These are phyloP conservation scores for Thymelicus acteon DNA, from an alignment of 2,888 invertebrate species.

Conservation along the genomic window DNA sequence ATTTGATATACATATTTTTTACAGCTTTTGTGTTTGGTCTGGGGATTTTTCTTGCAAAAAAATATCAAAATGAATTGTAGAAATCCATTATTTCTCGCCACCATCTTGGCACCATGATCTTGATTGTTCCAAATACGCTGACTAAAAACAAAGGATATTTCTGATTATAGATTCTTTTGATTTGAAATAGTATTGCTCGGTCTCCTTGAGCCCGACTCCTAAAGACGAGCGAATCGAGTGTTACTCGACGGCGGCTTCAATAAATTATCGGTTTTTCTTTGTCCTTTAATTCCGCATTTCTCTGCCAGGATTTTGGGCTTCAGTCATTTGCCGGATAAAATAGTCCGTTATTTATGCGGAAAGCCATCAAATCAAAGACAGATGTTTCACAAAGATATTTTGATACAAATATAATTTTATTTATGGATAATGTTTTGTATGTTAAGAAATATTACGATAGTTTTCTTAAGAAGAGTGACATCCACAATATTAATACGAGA, in stretches of 20 bases:
- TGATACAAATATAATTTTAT: not conserved
- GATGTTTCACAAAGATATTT: not conserved
- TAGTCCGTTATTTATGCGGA: slow-evolving; percentile 1
- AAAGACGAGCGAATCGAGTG: slow-evolving; percentile 22
- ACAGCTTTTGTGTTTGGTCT: too few species aligned
- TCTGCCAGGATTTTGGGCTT: slow-evolving; percentile 7
- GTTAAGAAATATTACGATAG: too few species aligned
- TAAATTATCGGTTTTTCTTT: slow-evolving; percentile 32
- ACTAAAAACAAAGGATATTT: slow-evolving; percentile 12
- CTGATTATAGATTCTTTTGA: slow-evolving; percentile 23
- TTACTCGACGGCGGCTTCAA: slow-evolving; percentile 23
- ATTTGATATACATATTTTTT: too few species aligned
- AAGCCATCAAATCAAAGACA: not conserved
- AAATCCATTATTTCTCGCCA: not conserved
- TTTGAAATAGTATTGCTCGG: slow-evolving; percentile 27
- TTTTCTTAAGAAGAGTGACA: too few species aligned
- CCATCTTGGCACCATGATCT: not conserved
- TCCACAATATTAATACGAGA: too few species aligned
- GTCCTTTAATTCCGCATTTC: slow-evolving; percentile 8
- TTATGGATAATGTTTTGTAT: too few species aligned
- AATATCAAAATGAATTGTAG: too few species aligned
- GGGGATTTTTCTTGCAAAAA: too few species aligned
- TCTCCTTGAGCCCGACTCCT: slow-evolving; percentile 29
- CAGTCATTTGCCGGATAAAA: slow-evolving; percentile 7
- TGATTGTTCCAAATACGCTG: slow-evolving; percentile 11